phyloP scores from a whole-genome alignment of 2,113 vertebrate species.

The Lanius ludovicianus region DNA sequence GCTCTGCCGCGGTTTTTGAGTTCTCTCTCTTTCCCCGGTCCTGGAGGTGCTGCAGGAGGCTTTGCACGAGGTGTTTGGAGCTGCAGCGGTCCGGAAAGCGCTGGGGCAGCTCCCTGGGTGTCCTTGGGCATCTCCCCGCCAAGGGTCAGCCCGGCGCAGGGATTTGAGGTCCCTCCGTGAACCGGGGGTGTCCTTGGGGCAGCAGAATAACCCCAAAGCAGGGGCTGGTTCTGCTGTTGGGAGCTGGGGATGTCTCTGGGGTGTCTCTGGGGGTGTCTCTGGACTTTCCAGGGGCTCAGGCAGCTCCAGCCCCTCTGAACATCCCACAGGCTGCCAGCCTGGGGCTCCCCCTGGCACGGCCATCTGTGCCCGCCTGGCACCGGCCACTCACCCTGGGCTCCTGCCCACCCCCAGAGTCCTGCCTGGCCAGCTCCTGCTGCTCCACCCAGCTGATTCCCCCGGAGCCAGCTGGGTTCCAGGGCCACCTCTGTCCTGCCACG shows the following conservation, averaged over 20 bases:
- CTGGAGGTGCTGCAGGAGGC: background rate
- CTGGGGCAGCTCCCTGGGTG: background rate
- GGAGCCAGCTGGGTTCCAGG: background rate
- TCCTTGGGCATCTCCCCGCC: fast-evolving
- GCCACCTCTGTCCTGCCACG: background rate
- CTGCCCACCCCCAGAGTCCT: background rate
- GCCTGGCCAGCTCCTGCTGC: background rate
- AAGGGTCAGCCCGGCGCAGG: background rate
- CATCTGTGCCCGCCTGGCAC: background rate
- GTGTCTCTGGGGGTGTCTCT: background rate
- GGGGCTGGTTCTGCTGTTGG: background rate
- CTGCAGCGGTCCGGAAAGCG: background rate
- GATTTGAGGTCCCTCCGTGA: fast-evolving
- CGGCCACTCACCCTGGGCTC: fast-evolving
- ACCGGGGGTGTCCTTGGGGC: background rate
- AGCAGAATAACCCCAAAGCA: background rate
- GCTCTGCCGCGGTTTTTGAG: fast-evolving
- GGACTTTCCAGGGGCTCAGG: background rate
- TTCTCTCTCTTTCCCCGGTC: background rate
- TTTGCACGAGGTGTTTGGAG: background rate
- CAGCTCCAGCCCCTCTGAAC: background rate
- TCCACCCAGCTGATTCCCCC: background rate
- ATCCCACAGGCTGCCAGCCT: background rate
- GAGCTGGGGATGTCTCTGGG: background rate
- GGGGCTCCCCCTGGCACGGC: background rate